Conservation (phyloP, 2,113 vertebrate species). For the human (Homo sapiens) region GRCh38 chr2:210932001-210932500, state of each 20-base stretch:
- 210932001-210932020: too few relatives aligned
- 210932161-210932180: not conserved
- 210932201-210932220: not conserved
- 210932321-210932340: not conserved
- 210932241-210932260: not conserved
- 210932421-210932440: not conserved
- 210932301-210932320: not conserved
- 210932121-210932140: not conserved
- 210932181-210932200: not conserved
- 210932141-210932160: not conserved
- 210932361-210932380: not conserved
- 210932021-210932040: too few relatives aligned
- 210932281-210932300: not conserved
- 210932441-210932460: not conserved
- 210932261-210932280: not conserved
- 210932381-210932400: not conserved
- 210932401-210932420: not conserved
- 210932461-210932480: not conserved
- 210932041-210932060: too few relatives aligned
- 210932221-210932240: not conserved
- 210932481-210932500: not conserved
- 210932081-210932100: too few relatives aligned
- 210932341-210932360: not conserved
- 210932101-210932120: too few relatives aligned
- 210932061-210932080: too few relatives aligned